Base-by-base conservation (phyloP, 2,888 invertebrate species). In the Hirtodrosophila cameraria region DNA sequence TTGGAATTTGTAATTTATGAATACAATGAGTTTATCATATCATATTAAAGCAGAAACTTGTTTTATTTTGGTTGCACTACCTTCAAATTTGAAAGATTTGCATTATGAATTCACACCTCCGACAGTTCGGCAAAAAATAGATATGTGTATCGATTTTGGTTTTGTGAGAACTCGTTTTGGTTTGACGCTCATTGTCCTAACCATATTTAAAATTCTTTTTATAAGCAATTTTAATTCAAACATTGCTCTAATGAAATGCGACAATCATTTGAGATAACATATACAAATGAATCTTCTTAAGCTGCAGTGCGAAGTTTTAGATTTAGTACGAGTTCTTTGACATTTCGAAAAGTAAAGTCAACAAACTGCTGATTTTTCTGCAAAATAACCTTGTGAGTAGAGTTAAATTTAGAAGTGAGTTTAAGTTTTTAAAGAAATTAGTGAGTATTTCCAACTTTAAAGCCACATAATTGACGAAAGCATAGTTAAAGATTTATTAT, bases 1-100 rank as follows among this genome's bases (percentile, higher is more conserved):
- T 81, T 70, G 63, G 63, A 54, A 42, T 57, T 61, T 62, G 15
- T 46, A 66, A 78, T 78, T 78, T 77, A 77, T 70, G 18, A 41
- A 38, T 35, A 16, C 4, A 25, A 27, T 23, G 15, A n/a, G 13
- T 43, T 50, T 48, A 27, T 50, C 45, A 27, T 33, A 31, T 18
- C 33, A 15, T 33, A 43, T 43, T 54, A 18, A 9, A 50, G 6
- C 23, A 57, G 18, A 50, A 59, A 55, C 48, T 45, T 20, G 25
- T 42, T 42, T 33, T 25, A 35, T 31, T 35, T 13, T 8, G 33
- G 8, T 25, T 50, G 20, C 16, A 43, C 13, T 59, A 36, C 12
- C 13, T 13, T 41, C 11, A 3, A 50, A 35, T 41, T 38, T 27
- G 16, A 27, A 13, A n/a, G 27, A 48, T 38, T 48, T 43, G 15